These are phyloP conservation scores for Lepisosteus oculatus DNA, from an alignment of 2,113 vertebrate species.

Conservation along the genomic window DNA sequence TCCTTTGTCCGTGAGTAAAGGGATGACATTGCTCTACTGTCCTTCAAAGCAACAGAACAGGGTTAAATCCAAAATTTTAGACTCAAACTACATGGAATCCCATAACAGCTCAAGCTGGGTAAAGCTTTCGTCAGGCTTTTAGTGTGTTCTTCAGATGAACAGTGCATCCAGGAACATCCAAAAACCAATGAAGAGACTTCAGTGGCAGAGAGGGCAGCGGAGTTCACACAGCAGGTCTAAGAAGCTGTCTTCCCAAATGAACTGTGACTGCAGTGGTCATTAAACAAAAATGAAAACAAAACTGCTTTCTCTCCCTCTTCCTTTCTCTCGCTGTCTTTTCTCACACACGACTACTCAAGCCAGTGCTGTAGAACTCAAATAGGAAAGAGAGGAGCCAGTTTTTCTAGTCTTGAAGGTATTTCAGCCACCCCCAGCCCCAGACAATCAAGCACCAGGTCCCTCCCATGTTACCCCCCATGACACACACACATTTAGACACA, in stretches of 20 bases:
- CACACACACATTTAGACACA: neutral
- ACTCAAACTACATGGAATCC: slow-evolving; percentile 36
- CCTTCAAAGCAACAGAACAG: slow-evolving; percentile 8
- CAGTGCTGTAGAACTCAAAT: slow-evolving; percentile 1
- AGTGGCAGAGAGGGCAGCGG: neutral
- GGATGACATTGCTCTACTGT: slow-evolving; percentile 78
- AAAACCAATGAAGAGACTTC: too few species aligned
- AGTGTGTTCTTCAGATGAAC: slow-evolving; percentile 19
- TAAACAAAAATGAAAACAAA: slow-evolving; percentile 43
- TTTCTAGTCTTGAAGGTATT: slow-evolving; percentile 15
- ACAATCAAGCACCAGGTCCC: slow-evolving; percentile 4
- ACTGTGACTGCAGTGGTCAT: slow-evolving; percentile 24
- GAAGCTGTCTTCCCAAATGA: slow-evolving; percentile 26
- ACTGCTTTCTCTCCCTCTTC: slow-evolving; percentile 12
- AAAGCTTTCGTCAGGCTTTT: slow-evolving; percentile 53
- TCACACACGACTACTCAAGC: slow-evolving; percentile 11
- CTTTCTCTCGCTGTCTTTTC: slow-evolving; percentile 16
- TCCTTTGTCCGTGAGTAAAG: slow-evolving; percentile 87
- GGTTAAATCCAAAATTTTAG: slow-evolving; percentile 14
- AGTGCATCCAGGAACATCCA: neutral
- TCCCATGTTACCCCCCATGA: neutral
- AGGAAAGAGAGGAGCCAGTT: slow-evolving; percentile 24
- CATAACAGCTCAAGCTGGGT: slow-evolving; percentile 35
- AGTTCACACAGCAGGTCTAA: neutral
- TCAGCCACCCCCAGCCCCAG: slow-evolving; percentile 5